Evolutionary conservation across 1,140 invertebrate species (phyloP).

Genomic region (Drosophila nannoptera): DNA sequence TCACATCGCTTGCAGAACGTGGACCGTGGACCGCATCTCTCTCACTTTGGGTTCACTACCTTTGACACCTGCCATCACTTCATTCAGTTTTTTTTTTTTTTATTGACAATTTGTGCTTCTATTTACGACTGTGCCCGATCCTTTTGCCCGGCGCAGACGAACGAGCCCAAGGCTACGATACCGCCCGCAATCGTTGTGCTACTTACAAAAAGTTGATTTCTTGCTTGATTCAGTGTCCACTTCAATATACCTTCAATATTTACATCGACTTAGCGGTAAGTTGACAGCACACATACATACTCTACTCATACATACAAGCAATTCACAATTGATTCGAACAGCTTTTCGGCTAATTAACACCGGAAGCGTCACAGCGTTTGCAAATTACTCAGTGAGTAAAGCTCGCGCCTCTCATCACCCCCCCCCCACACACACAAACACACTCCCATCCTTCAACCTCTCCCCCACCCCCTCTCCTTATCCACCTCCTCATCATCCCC

Average conservation of each 20-base stretch:
- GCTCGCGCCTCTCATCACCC: background rate
- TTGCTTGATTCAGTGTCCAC: background rate
- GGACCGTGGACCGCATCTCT: slow-evolving; percentile 14
- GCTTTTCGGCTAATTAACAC: slow-evolving; percentile 34
- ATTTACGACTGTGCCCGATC: no score
- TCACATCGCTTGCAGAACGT: slow-evolving; percentile 56
- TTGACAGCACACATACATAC: slow-evolving; percentile 7
- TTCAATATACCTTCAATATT: slow-evolving; percentile 1
- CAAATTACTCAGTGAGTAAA: slow-evolving; percentile 30
- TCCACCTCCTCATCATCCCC: no score
- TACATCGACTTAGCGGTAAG: slow-evolving; percentile 35
- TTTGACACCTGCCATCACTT: slow-evolving; percentile 25
- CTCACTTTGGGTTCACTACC: slow-evolving; percentile 12
- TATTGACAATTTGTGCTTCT: no score
- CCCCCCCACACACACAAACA: no score
- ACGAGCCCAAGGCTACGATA: background rate
- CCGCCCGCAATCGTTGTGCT: slow-evolving; percentile 1
- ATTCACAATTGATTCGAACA: background rate
- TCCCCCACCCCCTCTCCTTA: no score
- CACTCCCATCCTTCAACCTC: no score
- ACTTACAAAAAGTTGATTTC: background rate
- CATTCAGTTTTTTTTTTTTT: background rate
- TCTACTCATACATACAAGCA: background rate
- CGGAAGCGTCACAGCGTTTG: slow-evolving; percentile 41
- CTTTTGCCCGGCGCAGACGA: no score